Evolutionary conservation across 64 coral and sea anemone genomes (phyloP).

Genomic region (Stichodactyla helianthus): DNA sequence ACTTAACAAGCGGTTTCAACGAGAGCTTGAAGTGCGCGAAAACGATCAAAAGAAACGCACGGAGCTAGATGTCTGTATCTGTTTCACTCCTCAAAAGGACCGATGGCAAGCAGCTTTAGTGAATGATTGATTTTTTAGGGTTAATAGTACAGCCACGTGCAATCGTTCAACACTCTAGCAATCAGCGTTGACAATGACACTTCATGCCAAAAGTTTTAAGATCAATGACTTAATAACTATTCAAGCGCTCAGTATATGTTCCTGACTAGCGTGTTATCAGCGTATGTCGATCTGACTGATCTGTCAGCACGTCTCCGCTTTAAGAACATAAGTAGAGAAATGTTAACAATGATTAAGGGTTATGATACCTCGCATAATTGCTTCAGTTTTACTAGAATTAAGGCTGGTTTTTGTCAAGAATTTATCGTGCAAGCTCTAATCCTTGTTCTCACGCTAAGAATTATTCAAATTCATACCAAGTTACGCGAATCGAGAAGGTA

Average conservation of each 20-base stretch:
- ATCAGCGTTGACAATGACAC: neutral
- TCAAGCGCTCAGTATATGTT: neutral
- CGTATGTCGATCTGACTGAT: neutral
- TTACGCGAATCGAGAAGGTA: too few relatives aligned
- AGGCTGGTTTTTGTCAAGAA: neutral
- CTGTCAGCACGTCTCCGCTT: conserved; percentile 9
- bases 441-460: neutral
- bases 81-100: neutral
- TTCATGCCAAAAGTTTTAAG: neutral
- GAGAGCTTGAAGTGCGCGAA: neutral
- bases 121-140: neutral
- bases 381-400: neutral
- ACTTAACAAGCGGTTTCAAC: neutral
- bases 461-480: too few relatives aligned
- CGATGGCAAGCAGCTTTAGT: neutral
- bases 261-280: neutral
- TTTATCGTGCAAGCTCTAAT: neutral
- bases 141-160: conserved; percentile 1
- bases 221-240: conserved; percentile 5
- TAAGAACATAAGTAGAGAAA: conserved; percentile 8
- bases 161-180: conserved; percentile 3
- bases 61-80: neutral
- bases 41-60: neutral
- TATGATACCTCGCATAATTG: neutral
- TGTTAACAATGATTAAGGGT: conserved; percentile 1